These are phyloP conservation scores for Leucophora obtusa DNA, from an alignment of 2,888 invertebrate genomes.

Conservation along the genomic window DNA sequence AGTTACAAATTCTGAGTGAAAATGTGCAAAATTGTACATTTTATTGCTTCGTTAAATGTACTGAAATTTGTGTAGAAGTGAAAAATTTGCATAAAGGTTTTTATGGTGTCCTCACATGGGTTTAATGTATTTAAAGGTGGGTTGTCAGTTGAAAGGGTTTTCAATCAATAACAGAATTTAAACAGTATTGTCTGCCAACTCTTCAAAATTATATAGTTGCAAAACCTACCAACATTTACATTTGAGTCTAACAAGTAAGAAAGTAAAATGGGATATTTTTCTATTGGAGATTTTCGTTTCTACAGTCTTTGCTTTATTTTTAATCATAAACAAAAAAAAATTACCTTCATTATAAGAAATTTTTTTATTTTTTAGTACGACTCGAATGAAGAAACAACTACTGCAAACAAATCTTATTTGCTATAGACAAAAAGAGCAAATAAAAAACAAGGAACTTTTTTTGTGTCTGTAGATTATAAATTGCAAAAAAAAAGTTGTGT, in stretches of 20 bases:
- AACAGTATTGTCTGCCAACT: too few species aligned
- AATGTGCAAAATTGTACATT: too few species aligned
- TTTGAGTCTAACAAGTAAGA: conserved; percentile 27
- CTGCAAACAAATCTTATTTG: conserved; percentile 36
- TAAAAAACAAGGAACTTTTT: conserved; percentile 29
- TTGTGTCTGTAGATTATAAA: conserved; percentile 39
- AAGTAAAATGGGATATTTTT: conserved; percentile 30
- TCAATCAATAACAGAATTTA: too few species aligned
- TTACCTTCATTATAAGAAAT: conserved; percentile 50
- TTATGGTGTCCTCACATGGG: too few species aligned
- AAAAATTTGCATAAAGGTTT: too few species aligned
- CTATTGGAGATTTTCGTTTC: conserved; percentile 40
- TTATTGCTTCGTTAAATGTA: too few species aligned
- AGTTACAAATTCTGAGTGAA: too few species aligned
- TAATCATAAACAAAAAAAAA: conserved; percentile 46
- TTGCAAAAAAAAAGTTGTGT: conserved; percentile 41
- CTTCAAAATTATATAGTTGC: too few species aligned
- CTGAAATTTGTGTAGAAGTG: too few species aligned
- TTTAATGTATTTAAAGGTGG: too few species aligned
- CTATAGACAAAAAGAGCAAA: conserved; percentile 19
- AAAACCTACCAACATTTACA: conserved; percentile 39
- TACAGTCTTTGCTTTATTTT: conserved; percentile 53
- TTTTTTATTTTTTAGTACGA: conserved; percentile 41
- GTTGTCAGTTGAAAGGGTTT: too few species aligned
- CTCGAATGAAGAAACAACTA: conserved; percentile 35